Evolutionary conservation across 1,140 invertebrate species (phyloP).

Genomic region (Euura lappo): DNA sequence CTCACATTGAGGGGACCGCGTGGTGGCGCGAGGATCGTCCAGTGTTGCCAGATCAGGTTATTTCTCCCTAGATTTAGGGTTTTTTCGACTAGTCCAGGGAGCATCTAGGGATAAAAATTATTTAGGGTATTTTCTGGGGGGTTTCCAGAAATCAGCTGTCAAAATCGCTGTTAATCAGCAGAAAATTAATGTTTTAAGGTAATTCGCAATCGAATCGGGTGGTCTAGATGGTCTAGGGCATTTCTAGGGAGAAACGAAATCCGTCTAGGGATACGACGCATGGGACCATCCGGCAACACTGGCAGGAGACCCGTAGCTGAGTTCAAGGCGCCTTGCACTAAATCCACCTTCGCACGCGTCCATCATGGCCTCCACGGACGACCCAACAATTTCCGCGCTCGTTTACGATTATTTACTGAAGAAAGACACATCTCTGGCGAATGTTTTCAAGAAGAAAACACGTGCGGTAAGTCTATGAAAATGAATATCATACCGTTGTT

Average conservation of each 20-base stretch:
- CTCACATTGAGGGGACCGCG: no score
- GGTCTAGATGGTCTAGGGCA: no score
- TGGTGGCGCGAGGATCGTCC: no score
- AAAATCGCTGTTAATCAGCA: no score
- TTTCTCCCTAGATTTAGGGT: background rate
- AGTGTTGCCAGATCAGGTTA: background rate
- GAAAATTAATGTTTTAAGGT: no score
- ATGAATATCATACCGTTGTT: no score
- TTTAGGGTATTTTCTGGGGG: no score
- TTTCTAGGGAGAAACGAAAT: no score
- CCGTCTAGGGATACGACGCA: no score
- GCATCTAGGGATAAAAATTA: background rate
- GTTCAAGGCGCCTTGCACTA: background rate
- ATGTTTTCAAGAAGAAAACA: slow-evolving; percentile 66
- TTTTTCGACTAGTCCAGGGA: background rate
- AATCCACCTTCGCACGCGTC: slow-evolving; percentile 26
- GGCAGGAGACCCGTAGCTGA: background rate
- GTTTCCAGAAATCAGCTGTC: background rate
- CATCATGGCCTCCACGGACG: slow-evolving; percentile 45
- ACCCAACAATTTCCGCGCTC: slow-evolving; percentile 52
- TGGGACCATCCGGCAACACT: background rate
- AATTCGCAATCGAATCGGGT: no score
- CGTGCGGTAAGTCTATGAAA: slow-evolving; percentile 63
- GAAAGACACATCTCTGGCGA: slow-evolving; percentile 64
- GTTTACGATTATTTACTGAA: slow-evolving; percentile 64